Evolutionary conservation across 1,140 invertebrate genomes (phyloP).

Genomic region (Eriosoma lanigerum): DNA sequence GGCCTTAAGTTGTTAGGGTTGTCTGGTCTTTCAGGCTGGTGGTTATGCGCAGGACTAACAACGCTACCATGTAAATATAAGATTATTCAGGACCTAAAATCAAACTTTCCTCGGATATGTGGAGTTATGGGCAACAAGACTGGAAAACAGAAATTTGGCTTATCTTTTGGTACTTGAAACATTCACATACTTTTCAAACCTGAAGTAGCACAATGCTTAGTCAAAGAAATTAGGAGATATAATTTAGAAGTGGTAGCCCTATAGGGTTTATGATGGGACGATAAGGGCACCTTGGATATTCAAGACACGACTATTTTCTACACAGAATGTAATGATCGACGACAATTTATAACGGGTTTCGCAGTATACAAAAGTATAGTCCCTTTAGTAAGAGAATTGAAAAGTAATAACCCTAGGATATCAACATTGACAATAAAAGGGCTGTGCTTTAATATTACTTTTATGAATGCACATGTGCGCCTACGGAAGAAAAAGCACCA

Average conservation of each 20-base stretch:
- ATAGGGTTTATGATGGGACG: neutral
- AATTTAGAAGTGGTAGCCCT: neutral
- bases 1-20: neutral
- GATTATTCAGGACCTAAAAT: neutral
- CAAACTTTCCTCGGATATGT: constrained; percentile 1
- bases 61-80: constrained; percentile 1
- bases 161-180: neutral
- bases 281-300: neutral
- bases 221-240: constrained; percentile 2
- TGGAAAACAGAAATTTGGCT: neutral
- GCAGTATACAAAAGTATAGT: too few species aligned
- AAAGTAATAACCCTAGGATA: too few species aligned
- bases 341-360: too few species aligned
- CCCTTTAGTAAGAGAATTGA: too few species aligned
- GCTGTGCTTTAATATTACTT: too few species aligned
- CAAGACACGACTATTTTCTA: too few species aligned
- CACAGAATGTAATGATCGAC: too few species aligned
- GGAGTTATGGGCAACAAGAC: neutral
- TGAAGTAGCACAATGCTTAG: neutral
- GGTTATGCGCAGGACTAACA: constrained; percentile 7
- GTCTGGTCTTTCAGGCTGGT: neutral
- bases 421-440: too few species aligned
- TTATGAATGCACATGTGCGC: too few species aligned
- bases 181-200: constrained; percentile 4
- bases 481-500: too few species aligned